These are phyloP conservation scores for Haemorhous mexicanus DNA, from an alignment of 2,113 vertebrate species.

Conservation along the genomic window DNA sequence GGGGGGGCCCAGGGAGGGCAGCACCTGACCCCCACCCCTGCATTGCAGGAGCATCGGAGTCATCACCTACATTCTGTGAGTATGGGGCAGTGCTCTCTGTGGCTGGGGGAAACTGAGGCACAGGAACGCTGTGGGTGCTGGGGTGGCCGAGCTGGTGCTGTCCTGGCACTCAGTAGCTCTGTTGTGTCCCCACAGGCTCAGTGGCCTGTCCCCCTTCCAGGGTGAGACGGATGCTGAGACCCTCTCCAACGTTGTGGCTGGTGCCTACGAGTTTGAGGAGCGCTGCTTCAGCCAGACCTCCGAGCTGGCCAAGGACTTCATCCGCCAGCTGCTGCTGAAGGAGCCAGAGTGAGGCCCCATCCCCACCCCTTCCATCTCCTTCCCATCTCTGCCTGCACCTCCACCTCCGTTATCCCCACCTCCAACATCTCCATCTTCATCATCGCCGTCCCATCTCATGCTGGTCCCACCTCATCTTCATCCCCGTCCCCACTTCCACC, in stretches of 20 bases:
- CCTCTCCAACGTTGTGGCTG: constrained; percentile 69
- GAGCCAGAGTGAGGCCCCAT: constrained; percentile 64
- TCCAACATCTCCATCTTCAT: not conserved
- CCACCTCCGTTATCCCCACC: too few species aligned
- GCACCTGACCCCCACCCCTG: not conserved
- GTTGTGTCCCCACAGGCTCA: constrained; percentile 71
- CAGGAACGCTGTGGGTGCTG: fast-evolving
- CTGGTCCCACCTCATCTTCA: not conserved
- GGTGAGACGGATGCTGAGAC: constrained; percentile 76
- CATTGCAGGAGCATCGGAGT: constrained; percentile 81
- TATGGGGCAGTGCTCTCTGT: not conserved
- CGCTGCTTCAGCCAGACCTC: constrained; percentile 73
- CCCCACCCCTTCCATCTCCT: not conserved
- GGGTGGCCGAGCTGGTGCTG: fast-evolving
- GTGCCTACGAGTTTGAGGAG: constrained; percentile 75
- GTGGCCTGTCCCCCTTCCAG: constrained; percentile 85
- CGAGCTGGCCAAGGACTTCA: constrained; percentile 80
- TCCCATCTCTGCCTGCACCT: not conserved
- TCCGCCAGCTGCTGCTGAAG: constrained; percentile 76
- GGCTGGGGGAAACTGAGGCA: not conserved
- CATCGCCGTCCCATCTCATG: too few species aligned
- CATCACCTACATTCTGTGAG: constrained; percentile 83
- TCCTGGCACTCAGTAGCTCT: not conserved
- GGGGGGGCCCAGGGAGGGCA: fast-evolving
- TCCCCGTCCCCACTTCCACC: not conserved